Percentiles rank a stretch among this genome's conserved stretches.
These are phyloP conservation scores for Loris lydekkerianus DNA, from an alignment of 2,797 vertebrate species.

Conservation along the genomic window DNA sequence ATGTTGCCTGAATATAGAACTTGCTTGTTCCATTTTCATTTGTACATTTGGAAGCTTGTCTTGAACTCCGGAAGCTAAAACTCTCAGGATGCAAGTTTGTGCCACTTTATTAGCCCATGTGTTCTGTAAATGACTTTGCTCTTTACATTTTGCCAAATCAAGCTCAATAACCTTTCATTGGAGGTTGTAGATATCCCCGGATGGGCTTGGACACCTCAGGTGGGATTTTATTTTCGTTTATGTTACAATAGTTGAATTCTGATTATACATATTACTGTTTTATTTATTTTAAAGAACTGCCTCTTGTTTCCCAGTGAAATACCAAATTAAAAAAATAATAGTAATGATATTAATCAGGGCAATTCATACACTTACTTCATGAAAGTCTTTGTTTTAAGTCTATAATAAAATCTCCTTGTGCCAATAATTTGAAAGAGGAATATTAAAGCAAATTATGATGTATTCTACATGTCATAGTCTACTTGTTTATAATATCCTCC, in stretches of 20 bases:
- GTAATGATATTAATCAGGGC: neutral
- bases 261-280: neutral
- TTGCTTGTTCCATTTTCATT: neutral
- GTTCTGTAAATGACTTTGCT: neutral
- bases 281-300: neutral
- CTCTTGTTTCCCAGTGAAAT: neutral
- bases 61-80: neutral
- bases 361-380: neutral
- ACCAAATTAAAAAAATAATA: neutral
- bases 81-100: neutral
- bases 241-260: neutral
- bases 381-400: slow-evolving; percentile 37
- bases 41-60: neutral
- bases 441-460: neutral
- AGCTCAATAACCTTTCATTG: neutral
- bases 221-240: neutral
- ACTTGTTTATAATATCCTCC: neutral
- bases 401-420: neutral
- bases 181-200: neutral
- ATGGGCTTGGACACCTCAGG: neutral
- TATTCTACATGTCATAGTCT: neutral
- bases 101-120: neutral
- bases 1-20: rapidly evolving
- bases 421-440: neutral
- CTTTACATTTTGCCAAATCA: neutral